Evolutionary conservation across 2,888 invertebrate species (phyloP), one percentile per base, ranked within the genome.

Genomic region (Oligia latruncula): DNA sequence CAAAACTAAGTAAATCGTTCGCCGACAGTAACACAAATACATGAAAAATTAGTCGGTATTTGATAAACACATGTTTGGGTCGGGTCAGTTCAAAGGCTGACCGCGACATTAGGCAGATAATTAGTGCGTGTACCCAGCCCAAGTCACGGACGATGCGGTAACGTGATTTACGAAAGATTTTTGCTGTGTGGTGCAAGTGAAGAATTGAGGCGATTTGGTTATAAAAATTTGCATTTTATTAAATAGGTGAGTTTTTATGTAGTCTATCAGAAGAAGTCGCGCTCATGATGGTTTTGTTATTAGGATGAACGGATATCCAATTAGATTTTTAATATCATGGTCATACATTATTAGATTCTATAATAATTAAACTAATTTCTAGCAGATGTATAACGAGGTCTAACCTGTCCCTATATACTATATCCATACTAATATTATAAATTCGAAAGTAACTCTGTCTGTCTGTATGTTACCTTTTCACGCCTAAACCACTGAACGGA

Each of bases 41-140:
- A 40, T 40, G 43, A 65, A 11, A 71, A 68, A 68, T 55, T 58
- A 5, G 13, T 23, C 52, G 73, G 68, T 66, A 35, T 77, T 70
- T 74, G 58, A 58, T 71, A 55, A 71, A 67, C 40, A 72, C 23
- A 67, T 40, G 40, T 17, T 40, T 71, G 55, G 23, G 66, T 74
- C 49, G 13, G 55, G 67, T 52, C 49, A 35, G 74, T 65, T 64
- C 58, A 80, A 80, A 85, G 80, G 74, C 68, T 64, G 72, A 73
- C 81, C 80, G 58, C 87, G 40, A 49, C 83, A 80, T 83, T 78
- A 84, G 80, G 71, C 35, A 76, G 76, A 80, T 87, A 88, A 90
- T 89, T 90, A 88, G 86, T 79, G 75, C 81, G 84, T 80, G 74
- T 78, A 80, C 71, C 67, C 55, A 43, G 64, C 65, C 60, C 81